Percentiles rank a stretch among this genome's conserved stretches.
phyloP scores from a whole-genome alignment of 2,113 vertebrate genomes.

The Brienomyrus longianalis region DNA sequence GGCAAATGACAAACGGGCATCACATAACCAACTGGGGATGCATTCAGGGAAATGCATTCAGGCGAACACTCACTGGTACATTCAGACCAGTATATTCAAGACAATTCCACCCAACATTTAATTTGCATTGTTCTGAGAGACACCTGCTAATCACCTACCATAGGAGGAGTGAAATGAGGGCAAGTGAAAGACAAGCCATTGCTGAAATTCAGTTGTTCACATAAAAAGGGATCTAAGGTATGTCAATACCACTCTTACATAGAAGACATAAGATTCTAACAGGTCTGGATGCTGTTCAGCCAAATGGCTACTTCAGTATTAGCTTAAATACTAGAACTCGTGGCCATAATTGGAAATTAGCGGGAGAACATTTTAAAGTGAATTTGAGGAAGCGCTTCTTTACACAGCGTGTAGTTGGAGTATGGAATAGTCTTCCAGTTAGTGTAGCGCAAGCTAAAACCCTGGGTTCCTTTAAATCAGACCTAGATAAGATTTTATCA shows the following conservation, averaged over 20 bases:
- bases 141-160: background rate
- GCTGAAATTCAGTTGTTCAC: background rate
- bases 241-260: background rate
- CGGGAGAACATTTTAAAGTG: too few species aligned
- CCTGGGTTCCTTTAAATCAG: too few species aligned
- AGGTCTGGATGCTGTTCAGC: too few species aligned
- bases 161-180: background rate
- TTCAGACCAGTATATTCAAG: background rate
- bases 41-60: background rate
- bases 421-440: too few species aligned
- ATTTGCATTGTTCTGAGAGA: background rate
- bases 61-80: background rate
- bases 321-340: too few species aligned
- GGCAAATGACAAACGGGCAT: constrained; percentile 19
- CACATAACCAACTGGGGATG: background rate
- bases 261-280: too few species aligned
- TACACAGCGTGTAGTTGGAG: too few species aligned
- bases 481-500: too few species aligned
- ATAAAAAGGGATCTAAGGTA: background rate
- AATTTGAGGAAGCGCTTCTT: too few species aligned
- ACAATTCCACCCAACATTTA: background rate
- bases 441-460: too few species aligned
- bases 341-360: too few species aligned
- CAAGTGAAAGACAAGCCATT: background rate
- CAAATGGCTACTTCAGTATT: too few species aligned